Conservation (phyloP, 2,113 vertebrate genomes). For the Phylloscopus trochilus region DNA sequence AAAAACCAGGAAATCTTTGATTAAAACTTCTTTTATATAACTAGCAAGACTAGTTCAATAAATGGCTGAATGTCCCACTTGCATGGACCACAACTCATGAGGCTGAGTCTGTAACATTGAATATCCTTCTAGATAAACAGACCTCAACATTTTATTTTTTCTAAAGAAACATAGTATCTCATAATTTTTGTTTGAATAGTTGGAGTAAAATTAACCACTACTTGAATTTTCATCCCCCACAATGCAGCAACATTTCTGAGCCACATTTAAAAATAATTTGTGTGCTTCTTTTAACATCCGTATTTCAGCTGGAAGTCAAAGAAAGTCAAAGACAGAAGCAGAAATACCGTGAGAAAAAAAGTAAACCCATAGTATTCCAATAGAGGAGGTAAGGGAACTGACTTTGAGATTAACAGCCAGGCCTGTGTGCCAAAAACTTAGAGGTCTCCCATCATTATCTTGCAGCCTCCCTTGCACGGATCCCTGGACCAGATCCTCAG, state of each 20-base stretch:
- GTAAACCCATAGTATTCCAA: not conserved
- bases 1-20: not conserved
- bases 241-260: not conserved
- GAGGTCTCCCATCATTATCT: slow-evolving; percentile 27
- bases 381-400: not conserved
- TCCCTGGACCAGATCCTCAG: slow-evolving; percentile 32
- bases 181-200: not conserved
- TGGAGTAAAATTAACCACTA: not conserved
- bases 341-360: slow-evolving; percentile 23
- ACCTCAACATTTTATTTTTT: not conserved
- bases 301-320: not conserved
- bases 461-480: slow-evolving; percentile 30
- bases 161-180: not conserved
- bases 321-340: not conserved
- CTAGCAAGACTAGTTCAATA: not conserved
- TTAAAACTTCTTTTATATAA: not conserved
- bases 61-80: not conserved
- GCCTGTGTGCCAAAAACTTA: slow-evolving; percentile 23
- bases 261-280: not conserved
- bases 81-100: not conserved
- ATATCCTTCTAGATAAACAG: not conserved
- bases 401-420: slow-evolving; percentile 12
- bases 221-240: not conserved
- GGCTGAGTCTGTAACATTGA: not conserved
- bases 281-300: not conserved